A percentile compares a stretch with the other conserved stretches of the same genome.
Evolutionary conservation across 2,888 invertebrate genomes (phyloP).

Genomic region (Harmothoe impar): DNA sequence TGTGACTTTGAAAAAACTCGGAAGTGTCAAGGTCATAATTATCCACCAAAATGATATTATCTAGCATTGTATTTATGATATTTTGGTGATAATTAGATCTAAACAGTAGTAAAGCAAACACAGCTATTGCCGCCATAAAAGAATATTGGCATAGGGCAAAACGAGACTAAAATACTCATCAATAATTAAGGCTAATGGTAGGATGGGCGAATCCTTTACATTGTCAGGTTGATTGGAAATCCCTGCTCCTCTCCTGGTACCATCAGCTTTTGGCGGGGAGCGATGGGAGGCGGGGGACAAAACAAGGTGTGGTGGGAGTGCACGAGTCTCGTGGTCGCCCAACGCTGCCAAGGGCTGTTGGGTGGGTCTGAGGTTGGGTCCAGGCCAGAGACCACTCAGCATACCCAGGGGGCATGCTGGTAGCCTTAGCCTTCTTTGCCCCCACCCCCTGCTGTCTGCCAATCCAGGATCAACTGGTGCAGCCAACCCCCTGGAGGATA

Average conservation of each 20-base stretch:
- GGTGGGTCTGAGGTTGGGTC: not conserved
- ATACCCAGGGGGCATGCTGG: not conserved
- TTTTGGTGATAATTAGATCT: no score
- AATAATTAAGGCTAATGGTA: not conserved
- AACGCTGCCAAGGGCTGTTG: not conserved
- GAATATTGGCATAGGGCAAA: not conserved
- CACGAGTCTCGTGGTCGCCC: not conserved
- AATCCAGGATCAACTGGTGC: conserved; percentile 7
- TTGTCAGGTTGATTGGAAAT: conserved; percentile 23
- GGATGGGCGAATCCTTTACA: not conserved
- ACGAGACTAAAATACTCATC: not conserved
- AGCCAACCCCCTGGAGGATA: not conserved
- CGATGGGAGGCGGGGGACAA: not conserved
- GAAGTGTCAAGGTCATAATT: no score
- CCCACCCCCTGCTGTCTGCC: not conserved
- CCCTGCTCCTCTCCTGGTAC: not conserved
- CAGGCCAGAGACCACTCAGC: not conserved
- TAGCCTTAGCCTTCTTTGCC: not conserved
- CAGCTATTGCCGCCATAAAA: not conserved
- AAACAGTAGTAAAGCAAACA: no score
- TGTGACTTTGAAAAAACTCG: no score
- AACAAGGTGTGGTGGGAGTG: conserved; percentile 12
- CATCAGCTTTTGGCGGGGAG: not conserved
- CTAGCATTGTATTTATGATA: no score
- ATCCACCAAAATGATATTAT: no score